A percentile compares a stretch with the other conserved stretches of the same genome.
Conservation (phyloP, 2,113 vertebrate genomes). For the Butorides virescens region DNA sequence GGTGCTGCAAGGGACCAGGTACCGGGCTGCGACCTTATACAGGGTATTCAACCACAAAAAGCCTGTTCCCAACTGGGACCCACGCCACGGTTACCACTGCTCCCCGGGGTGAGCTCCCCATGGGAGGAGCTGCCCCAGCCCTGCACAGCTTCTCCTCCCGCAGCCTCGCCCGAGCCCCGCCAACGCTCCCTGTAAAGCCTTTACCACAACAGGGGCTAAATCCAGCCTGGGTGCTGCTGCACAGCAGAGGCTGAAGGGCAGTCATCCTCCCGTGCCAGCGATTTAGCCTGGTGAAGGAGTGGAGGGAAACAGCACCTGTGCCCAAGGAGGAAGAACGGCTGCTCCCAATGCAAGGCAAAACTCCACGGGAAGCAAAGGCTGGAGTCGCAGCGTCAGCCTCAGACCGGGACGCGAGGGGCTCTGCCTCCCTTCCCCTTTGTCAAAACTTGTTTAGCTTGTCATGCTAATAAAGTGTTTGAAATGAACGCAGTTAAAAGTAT, state of each 20-base stretch:
- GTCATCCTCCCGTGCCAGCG: not conserved
- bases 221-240: not conserved
- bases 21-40: not conserved
- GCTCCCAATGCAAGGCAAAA: not conserved
- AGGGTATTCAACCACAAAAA: not conserved
- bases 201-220: not conserved
- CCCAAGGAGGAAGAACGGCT: not conserved
- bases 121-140: not conserved
- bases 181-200: not conserved
- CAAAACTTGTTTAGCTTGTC: slow-evolving; percentile 58
- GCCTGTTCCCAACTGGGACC: not conserved
- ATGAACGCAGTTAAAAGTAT: not conserved
- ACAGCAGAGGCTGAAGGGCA: not conserved
- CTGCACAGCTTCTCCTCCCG: not conserved
- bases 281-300: not conserved
- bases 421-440: not conserved
- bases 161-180: not conserved
- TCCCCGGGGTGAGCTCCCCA: not conserved
- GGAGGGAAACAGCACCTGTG: not conserved
- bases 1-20: not conserved
- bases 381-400: not conserved
- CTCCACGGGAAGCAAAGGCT: not conserved
- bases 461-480: slow-evolving; percentile 48
- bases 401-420: not conserved
- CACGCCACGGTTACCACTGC: not conserved